Evolutionary conservation across 37 sponge, comb jelly and placozoan genomes (phyloP).

Genomic region (Crambe crambe): DNA sequence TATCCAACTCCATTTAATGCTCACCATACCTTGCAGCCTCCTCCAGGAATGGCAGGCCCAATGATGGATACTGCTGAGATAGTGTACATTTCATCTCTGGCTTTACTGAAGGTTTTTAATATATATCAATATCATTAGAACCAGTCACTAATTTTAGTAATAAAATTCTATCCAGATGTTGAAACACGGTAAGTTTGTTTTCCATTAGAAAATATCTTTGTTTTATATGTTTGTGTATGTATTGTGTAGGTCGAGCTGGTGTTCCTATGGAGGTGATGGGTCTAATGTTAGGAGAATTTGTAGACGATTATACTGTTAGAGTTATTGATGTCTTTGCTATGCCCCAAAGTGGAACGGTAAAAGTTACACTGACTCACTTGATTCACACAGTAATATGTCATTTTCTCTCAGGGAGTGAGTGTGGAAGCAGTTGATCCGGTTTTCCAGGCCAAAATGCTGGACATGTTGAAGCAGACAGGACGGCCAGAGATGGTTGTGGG

Average conservation of each 20-base stretch:
- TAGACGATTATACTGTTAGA: slow-evolving; percentile 98
- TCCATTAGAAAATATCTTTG: slow-evolving; percentile 43
- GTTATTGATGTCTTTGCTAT: slow-evolving; percentile 99
- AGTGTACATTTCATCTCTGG: slow-evolving; percentile 98
- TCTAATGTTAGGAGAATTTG: slow-evolving; percentile 99
- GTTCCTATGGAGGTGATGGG: slow-evolving; percentile 99
- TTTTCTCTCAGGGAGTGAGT: slow-evolving; percentile 92
- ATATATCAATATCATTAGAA: background rate
- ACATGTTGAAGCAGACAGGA: slow-evolving; percentile 99
- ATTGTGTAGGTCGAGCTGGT: slow-evolving; percentile 88
- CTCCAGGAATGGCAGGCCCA: slow-evolving; percentile 71
- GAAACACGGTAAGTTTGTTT: slow-evolving; percentile 40
- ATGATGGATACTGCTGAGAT: slow-evolving; percentile 98
- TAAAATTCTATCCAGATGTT: slow-evolving; percentile 22
- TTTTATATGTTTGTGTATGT: slow-evolving; percentile 2
- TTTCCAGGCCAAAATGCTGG: slow-evolving; percentile 99
- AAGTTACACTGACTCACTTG: background rate
- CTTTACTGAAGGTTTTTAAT: slow-evolving; percentile 86
- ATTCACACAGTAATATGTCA: background rate
- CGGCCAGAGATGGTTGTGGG: slow-evolving; percentile 99
- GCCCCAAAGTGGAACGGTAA: slow-evolving; percentile 99
- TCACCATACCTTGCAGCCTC: slow-evolving; percentile 31
- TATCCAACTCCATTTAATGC: slow-evolving; percentile 6
- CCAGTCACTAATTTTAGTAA: background rate
- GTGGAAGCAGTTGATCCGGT: slow-evolving; percentile 99